Conservation (phyloP, 2,113 vertebrate species). For the Procavia capensis region DNA sequence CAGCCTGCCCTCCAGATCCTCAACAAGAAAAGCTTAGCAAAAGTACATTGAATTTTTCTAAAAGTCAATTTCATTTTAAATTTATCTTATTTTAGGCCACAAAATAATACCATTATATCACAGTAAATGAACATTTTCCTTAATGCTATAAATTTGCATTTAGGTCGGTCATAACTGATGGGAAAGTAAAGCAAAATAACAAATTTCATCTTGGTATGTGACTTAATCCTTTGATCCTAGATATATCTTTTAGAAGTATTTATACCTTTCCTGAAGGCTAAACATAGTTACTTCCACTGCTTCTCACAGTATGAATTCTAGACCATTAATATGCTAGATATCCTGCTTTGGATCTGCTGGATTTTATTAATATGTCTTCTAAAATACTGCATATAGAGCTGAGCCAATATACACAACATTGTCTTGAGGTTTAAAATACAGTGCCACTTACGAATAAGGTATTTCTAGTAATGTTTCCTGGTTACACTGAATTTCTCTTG, state of each 20-base stretch:
- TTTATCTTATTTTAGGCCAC: not conserved
- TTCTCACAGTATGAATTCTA: conserved; percentile 25
- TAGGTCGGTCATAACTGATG: conserved; percentile 3
- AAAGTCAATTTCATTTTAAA: not conserved
- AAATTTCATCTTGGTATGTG: conserved; percentile 14
- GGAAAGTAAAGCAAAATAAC: conserved; percentile 35
- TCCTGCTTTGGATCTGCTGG: not conserved
- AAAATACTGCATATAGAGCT: conserved; percentile 7
- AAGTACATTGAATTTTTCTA: conserved; percentile 14
- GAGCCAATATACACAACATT: not conserved
- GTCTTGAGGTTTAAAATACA: conserved; percentile 21
- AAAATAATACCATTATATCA: not conserved
- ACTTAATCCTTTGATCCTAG: not conserved
- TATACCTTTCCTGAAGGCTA: not conserved
- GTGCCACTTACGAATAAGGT: not conserved
- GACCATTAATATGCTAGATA: not conserved
- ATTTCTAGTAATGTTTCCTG: not conserved
- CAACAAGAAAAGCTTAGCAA: not conserved
- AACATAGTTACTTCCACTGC: not conserved
- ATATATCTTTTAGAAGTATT: conserved; percentile 31
- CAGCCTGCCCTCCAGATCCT: not conserved
- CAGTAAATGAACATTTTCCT: not conserved
- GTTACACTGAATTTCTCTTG: not conserved
- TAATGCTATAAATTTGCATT: conserved; percentile 42
- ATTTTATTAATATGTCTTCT: conserved; percentile 36